phyloP scores from a whole-genome alignment of 1,140 invertebrate genomes.

The Cheumatopsyche charites region DNA sequence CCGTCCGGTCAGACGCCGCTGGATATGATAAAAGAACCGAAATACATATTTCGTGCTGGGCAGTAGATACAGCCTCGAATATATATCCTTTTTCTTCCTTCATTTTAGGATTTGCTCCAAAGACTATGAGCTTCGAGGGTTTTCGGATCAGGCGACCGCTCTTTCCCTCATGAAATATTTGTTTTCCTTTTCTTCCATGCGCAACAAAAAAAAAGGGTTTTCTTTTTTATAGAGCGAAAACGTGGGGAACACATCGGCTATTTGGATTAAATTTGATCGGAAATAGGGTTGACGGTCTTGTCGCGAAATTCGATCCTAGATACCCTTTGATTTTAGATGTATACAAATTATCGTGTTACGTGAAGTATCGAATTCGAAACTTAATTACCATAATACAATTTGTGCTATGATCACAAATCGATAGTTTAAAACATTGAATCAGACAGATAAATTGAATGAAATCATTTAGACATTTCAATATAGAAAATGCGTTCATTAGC shows the following conservation, averaged over 20 bases:
- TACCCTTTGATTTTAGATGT: neutral
- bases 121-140: conserved; percentile 32
- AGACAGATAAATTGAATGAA: neutral
- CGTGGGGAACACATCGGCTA: conserved; percentile 16
- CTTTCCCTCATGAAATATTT: conserved; percentile 28
- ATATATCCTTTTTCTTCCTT: conserved; percentile 25
- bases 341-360: conserved; percentile 15
- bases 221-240: conserved; percentile 1
- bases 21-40: conserved; percentile 18
- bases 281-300: conserved; percentile 17
- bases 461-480: neutral
- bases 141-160: conserved; percentile 30
- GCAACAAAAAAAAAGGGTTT: conserved; percentile 4
- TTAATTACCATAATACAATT: too few relatives aligned
- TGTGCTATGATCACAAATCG: too few relatives aligned
- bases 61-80: conserved; percentile 21
- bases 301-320: conserved; percentile 16
- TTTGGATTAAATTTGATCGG: conserved; percentile 28
- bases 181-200: conserved; percentile 22
- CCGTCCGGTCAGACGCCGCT: conserved; percentile 8
- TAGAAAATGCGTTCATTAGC: conserved; percentile 1
- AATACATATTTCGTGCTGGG: conserved; percentile 1
- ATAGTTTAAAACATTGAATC: too few relatives aligned
- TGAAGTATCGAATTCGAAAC: neutral
- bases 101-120: conserved; percentile 30